Evolutionary conservation across 2,113 vertebrate species (phyloP), one percentile per base, ranked within the genome.

Genomic region (Pogonocichla stellata): DNA sequence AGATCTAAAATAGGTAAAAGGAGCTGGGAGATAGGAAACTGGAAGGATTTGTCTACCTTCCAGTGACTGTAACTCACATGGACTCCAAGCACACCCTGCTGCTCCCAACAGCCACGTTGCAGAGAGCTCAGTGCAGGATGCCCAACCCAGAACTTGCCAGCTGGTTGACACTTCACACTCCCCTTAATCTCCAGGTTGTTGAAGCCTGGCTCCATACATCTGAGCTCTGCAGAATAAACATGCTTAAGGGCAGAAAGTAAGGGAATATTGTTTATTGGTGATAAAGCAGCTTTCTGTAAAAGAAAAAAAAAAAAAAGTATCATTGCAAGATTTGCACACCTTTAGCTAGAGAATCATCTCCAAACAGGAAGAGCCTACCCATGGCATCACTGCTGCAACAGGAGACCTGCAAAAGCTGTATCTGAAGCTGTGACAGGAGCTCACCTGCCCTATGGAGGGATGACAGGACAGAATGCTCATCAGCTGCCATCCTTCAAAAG

Each of bases 281-380:
- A 71, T 26, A 78, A 83, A 86, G 26, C 31, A 85, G 23, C 26
- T 91, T 83, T 88, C 57, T 69, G 19, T 80, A 50, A 71, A 81
- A 84, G 10, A 12, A 36, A 34, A 11, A 47, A 50, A 88, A 50
- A 87, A 11, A 47, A 50, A 88, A 12, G 5, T 3, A 58, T 19
- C 31, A 19, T 64, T 78, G 43, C 31, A 7, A 0, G 25, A 60
- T 61, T 45, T 61, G 47, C 0, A 0, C 12, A 43, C n/a, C 43
- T 77, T 74, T 92, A 66, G 50, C 34, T 88, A 73, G 67, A 50
- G 50, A 74, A 85, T 53, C 1, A 0, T 47, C 50, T 38, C 7
- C 57, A 47, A 80, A 74, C 29, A 81, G 34, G 33, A 86, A 40
- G 16, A 73, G 25, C 17, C 20, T 45, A 40, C 45, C 24, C 31